These are phyloP conservation scores for Tetrao urogallus DNA, from an alignment of 2,113 vertebrate species.

Conservation along the genomic window DNA sequence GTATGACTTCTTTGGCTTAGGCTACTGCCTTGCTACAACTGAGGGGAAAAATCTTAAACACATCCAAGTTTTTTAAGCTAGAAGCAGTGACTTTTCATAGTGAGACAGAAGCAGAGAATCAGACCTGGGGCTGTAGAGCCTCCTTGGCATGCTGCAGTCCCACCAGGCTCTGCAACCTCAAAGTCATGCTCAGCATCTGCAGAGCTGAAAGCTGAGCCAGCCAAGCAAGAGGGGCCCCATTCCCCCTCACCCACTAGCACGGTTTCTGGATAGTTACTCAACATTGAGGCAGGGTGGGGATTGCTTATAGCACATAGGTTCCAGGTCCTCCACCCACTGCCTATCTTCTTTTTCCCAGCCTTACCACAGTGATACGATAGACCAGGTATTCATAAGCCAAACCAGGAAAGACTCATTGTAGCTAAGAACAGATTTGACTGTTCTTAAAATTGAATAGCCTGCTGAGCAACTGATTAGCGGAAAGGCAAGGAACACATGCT, in stretches of 20 bases:
- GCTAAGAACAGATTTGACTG: neutral
- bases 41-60: neutral
- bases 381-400: neutral
- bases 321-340: fast-evolving
- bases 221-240: neutral
- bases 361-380: neutral
- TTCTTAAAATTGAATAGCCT: neutral
- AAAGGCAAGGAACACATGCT: neutral
- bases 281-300: no score
- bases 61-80: neutral
- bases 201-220: neutral
- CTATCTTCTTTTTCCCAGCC: neutral
- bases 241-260: neutral
- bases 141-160: neutral
- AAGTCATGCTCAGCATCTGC: neutral
- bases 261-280: neutral
- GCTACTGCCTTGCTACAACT: neutral
- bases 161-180: neutral
- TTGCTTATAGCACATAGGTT: neutral
- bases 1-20: slow-evolving; percentile 6
- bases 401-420: fast-evolving
- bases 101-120: neutral
- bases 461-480: neutral
- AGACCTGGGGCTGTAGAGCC: neutral
- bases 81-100: neutral